These are phyloP conservation scores for Lethenteron reissneri DNA, from an alignment of 2,113 vertebrate species.

Conservation along the genomic window DNA sequence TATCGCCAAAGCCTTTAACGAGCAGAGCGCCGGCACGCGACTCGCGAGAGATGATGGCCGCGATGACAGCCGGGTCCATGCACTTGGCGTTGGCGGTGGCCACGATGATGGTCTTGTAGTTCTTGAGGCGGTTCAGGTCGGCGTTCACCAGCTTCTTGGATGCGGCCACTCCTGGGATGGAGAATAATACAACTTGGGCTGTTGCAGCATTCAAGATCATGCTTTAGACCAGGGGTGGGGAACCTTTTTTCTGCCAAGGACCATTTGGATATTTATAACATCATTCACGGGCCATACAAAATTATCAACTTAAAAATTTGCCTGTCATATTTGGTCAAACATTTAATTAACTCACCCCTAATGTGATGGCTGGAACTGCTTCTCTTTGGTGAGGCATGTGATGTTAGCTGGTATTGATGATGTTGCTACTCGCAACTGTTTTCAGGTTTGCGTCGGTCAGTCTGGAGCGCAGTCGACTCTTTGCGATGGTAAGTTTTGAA, in stretches of 20 bases:
- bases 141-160: conserved; percentile 20
- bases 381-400: conserved; percentile 13
- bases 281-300: too few species aligned
- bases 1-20: conserved; percentile 17
- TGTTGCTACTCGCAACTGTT: conserved; percentile 13
- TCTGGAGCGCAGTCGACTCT: conserved; percentile 13
- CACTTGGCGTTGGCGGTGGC: conserved; percentile 22
- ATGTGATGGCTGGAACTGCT: conserved; percentile 11
- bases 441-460: conserved; percentile 15
- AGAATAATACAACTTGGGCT: too few species aligned
- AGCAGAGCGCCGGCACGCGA: conserved; percentile 18
- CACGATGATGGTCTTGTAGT: conserved; percentile 17
- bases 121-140: conserved; percentile 20
- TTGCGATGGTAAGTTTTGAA: conserved; percentile 14
- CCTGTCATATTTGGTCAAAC: not conserved
- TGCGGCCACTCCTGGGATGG: conserved; percentile 19
- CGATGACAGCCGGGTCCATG: conserved; percentile 30
- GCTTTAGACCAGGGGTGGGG: too few species aligned
- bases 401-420: conserved; percentile 13
- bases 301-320: too few species aligned
- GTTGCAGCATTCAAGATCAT: too few species aligned
- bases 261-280: too few species aligned
- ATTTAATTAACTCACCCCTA: not conserved
- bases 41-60: conserved; percentile 32
- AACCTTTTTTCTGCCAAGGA: too few species aligned